Conservation (phyloP, 2,797 vertebrate species). For the Dermochelys coriacea region DNA sequence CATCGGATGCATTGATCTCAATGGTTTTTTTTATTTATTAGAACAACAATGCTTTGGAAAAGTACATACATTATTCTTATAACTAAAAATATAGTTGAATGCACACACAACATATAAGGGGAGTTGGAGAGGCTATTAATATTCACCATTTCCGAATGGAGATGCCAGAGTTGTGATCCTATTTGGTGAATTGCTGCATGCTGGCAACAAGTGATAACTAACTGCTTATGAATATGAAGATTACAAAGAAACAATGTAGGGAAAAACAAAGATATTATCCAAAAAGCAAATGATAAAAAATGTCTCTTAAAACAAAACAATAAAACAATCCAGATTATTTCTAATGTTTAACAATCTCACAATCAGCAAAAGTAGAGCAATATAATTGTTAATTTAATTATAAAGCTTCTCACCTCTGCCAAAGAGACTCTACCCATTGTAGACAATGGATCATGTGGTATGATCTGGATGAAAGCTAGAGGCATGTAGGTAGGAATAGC, state of each 20-base stretch:
- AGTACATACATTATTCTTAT: not conserved
- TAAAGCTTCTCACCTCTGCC: not conserved
- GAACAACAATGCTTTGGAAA: not conserved
- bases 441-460: too few relatives aligned
- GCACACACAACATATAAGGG: not conserved
- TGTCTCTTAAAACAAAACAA: not conserved
- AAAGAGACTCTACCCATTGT: not conserved
- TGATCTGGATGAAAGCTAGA: too few relatives aligned
- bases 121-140: not conserved
- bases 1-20: not conserved
- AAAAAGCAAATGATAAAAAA: not conserved
- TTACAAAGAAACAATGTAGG: not conserved
- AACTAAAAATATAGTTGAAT: not conserved
- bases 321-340: not conserved
- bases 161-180: not conserved
- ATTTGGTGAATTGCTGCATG: not conserved
- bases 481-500: too few relatives aligned
- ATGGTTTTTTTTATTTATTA: constrained; percentile 13
- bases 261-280: not conserved
- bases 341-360: not conserved
- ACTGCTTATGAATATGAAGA: not conserved
- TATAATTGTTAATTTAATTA: not conserved
- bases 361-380: not conserved
- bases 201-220: not conserved
- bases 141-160: not conserved